A percentile compares a stretch with the other conserved stretches of the same genome.
These are phyloP conservation scores for Arnoldichthys spilopterus DNA, from an alignment of 2,797 vertebrate species.

Conservation along the genomic window DNA sequence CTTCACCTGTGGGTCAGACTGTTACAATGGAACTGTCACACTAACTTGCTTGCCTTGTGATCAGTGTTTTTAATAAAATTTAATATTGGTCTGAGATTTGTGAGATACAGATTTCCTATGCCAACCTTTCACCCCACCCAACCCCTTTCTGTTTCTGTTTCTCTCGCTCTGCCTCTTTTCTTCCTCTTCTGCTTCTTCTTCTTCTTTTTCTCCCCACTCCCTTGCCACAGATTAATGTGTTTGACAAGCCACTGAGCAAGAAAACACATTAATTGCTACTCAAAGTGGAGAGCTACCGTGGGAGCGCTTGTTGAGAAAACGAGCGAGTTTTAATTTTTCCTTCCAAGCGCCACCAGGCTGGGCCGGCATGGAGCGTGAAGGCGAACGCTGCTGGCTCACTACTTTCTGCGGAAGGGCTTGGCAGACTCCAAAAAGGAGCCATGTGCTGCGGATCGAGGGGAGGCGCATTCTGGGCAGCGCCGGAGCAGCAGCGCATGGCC, in stretches of 20 bases:
- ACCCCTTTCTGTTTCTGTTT: neutral
- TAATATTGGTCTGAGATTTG: no score
- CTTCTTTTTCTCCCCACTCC: slow-evolving; percentile 57
- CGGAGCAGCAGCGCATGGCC: slow-evolving; percentile 53
- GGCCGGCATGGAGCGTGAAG: slow-evolving; percentile 55
- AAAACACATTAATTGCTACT: slow-evolving; percentile 82
- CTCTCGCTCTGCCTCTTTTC: neutral
- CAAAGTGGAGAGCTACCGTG: slow-evolving; percentile 76
- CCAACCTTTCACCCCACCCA: neutral
- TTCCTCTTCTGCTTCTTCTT: slow-evolving; percentile 19
- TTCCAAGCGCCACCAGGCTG: slow-evolving; percentile 31
- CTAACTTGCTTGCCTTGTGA: no score
- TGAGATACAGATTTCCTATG: no score
- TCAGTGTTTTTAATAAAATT: no score
- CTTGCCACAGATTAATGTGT: slow-evolving; percentile 75
- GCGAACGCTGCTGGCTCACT: slow-evolving; percentile 35
- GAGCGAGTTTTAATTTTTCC: slow-evolving; percentile 52
- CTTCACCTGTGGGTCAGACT: no score
- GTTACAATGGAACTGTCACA: no score
- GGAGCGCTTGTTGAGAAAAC: slow-evolving; percentile 76
- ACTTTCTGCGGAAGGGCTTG: slow-evolving; percentile 30
- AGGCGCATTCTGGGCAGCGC: slow-evolving; percentile 24
- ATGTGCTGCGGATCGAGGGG: slow-evolving; percentile 37
- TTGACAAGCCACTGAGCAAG: slow-evolving; percentile 80
- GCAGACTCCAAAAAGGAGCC: slow-evolving; percentile 53